Conservation (phyloP, 2,888 invertebrate genomes). For the Dryocosmus kuriphilus region DNA sequence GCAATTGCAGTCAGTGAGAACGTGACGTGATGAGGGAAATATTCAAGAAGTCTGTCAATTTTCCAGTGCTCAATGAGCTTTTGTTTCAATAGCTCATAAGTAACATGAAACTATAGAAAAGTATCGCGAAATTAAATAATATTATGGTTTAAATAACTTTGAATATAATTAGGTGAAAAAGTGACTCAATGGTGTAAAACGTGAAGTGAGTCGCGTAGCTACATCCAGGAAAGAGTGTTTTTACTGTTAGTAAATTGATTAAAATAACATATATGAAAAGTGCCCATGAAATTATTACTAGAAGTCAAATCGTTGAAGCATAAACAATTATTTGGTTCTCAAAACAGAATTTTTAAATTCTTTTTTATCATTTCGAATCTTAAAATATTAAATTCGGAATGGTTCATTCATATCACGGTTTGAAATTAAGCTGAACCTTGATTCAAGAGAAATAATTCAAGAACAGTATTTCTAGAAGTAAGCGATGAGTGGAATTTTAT, state of each 20-base stretch:
- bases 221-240: background rate
- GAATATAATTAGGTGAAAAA: background rate
- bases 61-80: background rate
- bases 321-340: too few relatives aligned
- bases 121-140: background rate
- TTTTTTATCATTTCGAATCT: too few relatives aligned
- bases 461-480: too few relatives aligned
- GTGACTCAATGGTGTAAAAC: background rate
- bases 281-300: too few relatives aligned
- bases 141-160: background rate
- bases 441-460: too few relatives aligned
- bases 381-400: too few relatives aligned
- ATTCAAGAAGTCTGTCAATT: constrained; percentile 7
- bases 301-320: too few relatives aligned
- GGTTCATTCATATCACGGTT: too few relatives aligned
- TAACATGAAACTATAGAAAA: background rate
- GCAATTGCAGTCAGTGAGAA: constrained; percentile 35
- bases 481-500: too few relatives aligned
- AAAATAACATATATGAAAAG: background rate
- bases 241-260: background rate
- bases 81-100: background rate
- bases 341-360: too few relatives aligned
- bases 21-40: constrained; percentile 24
- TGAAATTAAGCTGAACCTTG: too few relatives aligned
- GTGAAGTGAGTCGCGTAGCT: background rate